A percentile compares a stretch with the other conserved stretches of the same genome.
Conservation (phyloP, 2,888 invertebrate species). For the Polymixis lichenea region DNA sequence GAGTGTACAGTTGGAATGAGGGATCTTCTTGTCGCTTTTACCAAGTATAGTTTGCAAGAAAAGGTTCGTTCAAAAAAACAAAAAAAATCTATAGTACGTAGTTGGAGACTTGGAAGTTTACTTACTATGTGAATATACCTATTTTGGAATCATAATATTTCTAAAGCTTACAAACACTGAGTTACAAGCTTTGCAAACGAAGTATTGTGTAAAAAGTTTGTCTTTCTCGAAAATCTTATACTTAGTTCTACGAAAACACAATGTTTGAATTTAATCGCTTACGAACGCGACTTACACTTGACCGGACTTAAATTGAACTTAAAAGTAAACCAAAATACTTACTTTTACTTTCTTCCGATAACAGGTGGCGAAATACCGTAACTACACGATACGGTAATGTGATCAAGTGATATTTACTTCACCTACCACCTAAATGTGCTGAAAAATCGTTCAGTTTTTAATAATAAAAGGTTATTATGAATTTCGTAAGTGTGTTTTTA, state of each 20-base stretch:
- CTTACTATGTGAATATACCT: not conserved
- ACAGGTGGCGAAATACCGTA: constrained; percentile 43
- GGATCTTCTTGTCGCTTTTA: too few relatives aligned
- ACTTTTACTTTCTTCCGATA: constrained; percentile 60
- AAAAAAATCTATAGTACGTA: too few relatives aligned
- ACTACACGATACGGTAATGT: constrained; percentile 33
- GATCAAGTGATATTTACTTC: constrained; percentile 58
- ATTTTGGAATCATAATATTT: not conserved
- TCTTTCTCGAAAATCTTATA: not conserved
- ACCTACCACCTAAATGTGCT: constrained; percentile 42
- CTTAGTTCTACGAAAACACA: not conserved
- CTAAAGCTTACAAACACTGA: not conserved
- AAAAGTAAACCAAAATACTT: constrained; percentile 42
- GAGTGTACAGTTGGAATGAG: constrained; percentile 5
- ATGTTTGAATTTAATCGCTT: not conserved
- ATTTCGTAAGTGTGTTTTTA: constrained; percentile 49
- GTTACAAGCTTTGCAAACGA: not conserved
- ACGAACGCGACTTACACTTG: constrained; percentile 20
- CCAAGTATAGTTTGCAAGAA: not conserved
- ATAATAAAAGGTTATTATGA: constrained; percentile 51
- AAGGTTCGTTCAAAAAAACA: not conserved
- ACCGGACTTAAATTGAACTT: constrained; percentile 45
- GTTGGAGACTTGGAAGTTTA: too few relatives aligned
- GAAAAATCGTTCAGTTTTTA: constrained; percentile 27
- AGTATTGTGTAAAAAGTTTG: not conserved